Evolutionary conservation across 23 tunicate species (phyloP), one percentile per base, ranked within the genome.

Genomic region (Aplidium turbinatum): DNA sequence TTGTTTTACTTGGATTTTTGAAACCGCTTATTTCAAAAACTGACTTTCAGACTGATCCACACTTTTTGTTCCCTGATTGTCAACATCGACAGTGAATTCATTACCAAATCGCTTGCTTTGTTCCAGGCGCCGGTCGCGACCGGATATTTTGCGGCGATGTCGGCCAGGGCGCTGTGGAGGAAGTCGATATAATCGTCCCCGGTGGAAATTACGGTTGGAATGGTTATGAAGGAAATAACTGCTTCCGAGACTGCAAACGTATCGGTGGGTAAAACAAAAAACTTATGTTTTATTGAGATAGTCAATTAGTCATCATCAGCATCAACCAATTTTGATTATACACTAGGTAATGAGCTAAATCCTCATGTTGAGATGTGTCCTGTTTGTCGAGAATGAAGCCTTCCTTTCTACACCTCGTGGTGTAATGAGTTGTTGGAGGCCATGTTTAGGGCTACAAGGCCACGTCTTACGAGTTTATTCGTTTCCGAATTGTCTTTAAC

Each of bases 161-260:
- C 47, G 96, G 96, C 1, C 96, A 89, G 47, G 73, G 78, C 38
- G 31, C 42, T 31, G 63, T 62, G 25, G 96, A 89, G 72, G 96
- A 89, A 46, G 66, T 89, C 31, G 96, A 89, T 51, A 82, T 89
- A 0, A 70, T 89, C n/a, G 54, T 32, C 21, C 77, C 36, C 0
- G 96, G 96, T 18, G 74, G 51, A 2, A 89, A 89, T 50, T 89
- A 89, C 72, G 96, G 96, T 0, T 89, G 96, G 96, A 78, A 85
- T 33, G 70, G 66, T 6, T 82, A 57, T 34, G 96, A 89, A 39
- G 96, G 96, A 1, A 63, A 72, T 35, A 31, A 54, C 1, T 83
- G 96, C 72, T 89, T 66, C 36, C 53, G 78, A n/a, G 13, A 13
- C 7, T n/a, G 63, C 63, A 7, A 7, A 29, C 11, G 6, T 62